These are phyloP conservation scores for Andrena chrysosceles DNA, from an alignment of 2,888 invertebrate genomes.

Conservation along the genomic window DNA sequence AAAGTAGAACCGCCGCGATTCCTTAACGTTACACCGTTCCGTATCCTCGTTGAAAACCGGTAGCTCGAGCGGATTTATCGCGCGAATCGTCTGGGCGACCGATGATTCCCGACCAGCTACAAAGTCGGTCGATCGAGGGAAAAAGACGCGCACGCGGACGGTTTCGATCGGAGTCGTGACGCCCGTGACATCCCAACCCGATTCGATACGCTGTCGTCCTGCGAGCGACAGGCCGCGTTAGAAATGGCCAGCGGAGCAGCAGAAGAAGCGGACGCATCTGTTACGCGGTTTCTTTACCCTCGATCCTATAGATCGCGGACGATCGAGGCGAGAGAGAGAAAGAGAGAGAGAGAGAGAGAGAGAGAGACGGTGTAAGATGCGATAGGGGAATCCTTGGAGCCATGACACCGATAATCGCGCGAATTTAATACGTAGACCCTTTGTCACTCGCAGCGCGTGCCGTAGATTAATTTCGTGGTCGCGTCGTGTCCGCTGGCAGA, in stretches of 20 bases:
- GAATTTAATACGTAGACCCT: conserved; percentile 39
- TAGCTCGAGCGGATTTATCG: conserved; percentile 59
- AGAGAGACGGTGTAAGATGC: too few species aligned
- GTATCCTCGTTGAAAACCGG: conserved; percentile 29
- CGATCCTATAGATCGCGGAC: neutral
- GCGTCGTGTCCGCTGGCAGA: conserved; percentile 54
- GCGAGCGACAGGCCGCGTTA: conserved; percentile 36
- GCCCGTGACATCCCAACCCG: conserved; percentile 32
- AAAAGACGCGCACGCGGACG: conserved; percentile 60
- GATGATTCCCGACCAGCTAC: conserved; percentile 17
- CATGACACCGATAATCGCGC: conserved; percentile 24
- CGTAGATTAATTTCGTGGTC: conserved; percentile 65
- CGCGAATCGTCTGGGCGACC: conserved; percentile 1
- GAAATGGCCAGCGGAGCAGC: conserved; percentile 39
- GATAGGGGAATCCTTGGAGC: too few species aligned
- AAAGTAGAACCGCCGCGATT: conserved; percentile 6
- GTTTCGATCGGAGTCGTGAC: conserved; percentile 40
- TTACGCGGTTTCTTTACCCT: conserved; percentile 3
- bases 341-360: too few species aligned
- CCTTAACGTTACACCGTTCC: neutral
- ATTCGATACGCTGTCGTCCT: conserved; percentile 50
- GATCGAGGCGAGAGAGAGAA: too few species aligned
- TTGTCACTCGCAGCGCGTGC: conserved; percentile 52
- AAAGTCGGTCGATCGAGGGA: conserved; percentile 57
- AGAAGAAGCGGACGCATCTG: neutral